These are phyloP conservation scores for Beris morrisii DNA, from an alignment of 2,888 invertebrate genomes.

Conservation along the genomic window DNA sequence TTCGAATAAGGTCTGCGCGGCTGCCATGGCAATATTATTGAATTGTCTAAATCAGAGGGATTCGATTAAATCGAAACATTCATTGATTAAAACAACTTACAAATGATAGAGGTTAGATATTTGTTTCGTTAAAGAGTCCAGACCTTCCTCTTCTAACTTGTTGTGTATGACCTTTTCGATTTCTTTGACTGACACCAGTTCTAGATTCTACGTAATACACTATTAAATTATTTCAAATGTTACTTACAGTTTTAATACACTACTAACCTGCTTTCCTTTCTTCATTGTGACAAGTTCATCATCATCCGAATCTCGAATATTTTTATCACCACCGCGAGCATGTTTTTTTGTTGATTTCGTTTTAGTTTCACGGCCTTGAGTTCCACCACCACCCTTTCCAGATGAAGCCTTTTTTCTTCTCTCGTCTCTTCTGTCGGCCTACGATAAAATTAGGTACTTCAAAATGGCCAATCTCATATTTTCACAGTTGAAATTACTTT, in stretches of 20 bases:
- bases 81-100: conserved; percentile 49
- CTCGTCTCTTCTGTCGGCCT: conserved; percentile 81
- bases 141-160: conserved; percentile 70
- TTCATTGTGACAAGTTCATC: conserved; percentile 64
- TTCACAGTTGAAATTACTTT: conserved; percentile 39
- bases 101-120: conserved; percentile 71
- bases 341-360: conserved; percentile 91
- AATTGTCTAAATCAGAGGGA: conserved; percentile 57
- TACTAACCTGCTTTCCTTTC: conserved; percentile 47
- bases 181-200: conserved; percentile 68
- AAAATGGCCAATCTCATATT: neutral
- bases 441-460: conserved; percentile 41
- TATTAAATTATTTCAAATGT: neutral
- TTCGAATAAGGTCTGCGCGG: conserved; percentile 75
- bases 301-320: conserved; percentile 66
- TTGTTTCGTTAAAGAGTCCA: conserved; percentile 69
- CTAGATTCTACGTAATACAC: conserved; percentile 54
- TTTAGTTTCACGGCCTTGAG: conserved; percentile 93
- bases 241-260: too few relatives aligned
- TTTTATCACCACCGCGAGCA: conserved; percentile 59
- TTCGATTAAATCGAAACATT: too few relatives aligned
- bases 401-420: conserved; percentile 82
- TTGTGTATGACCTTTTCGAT: conserved; percentile 65
- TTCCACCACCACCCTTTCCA: conserved; percentile 89
- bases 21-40: conserved; percentile 67